Base-by-base conservation (phyloP, 2,113 vertebrate species). In the Struthidea cinerea region DNA sequence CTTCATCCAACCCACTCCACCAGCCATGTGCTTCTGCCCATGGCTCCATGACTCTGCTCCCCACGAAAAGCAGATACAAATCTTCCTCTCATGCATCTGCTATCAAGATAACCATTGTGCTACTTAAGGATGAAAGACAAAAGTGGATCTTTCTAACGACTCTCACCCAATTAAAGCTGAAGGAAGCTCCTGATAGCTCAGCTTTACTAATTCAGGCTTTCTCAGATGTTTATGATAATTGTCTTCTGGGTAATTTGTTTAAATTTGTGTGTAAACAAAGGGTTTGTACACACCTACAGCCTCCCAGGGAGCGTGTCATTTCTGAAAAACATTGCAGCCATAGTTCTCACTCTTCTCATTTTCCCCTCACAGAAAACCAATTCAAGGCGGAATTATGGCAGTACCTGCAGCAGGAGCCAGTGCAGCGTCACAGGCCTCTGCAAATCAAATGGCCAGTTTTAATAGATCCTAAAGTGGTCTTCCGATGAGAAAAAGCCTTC, bases 251-350 rank as follows among this genome's bases (percentile, higher is more conserved):
- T 93, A 95, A 94, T 94, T 95, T 96, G 97, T 93, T 80, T 97
- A 93, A 71, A 78, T 96, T 90, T 90, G 71, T 87, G 84, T 81
- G 88, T 86, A 96, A 96, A 96, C 96, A 96, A 96, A 92, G 60
- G 33, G 41, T 73, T 94, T 73, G 37, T 78, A 78, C 33, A 81
- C 65, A 93, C 76, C 89, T 74, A 78, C 37, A 44, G 67, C 90
- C 60, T 87, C 56, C 46, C 24, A 50, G 35, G 80, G 55, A 49
- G 6, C 1, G 50, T 80, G 69, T 44, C 68, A 75, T 13, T 80
- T 67, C 68, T 78, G 56, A 94, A 86, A 76, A 71, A 59, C n/a
- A 16, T 67, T 82, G 90, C 60, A 84, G 49, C 49, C 60, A 27
- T 11, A 57, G 42, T 28, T 77, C 50, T 77, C 50, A 21, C 35